Base-by-base conservation (phyloP, 2,797 vertebrate genomes). In the Sebastes matsubarae region DNA sequence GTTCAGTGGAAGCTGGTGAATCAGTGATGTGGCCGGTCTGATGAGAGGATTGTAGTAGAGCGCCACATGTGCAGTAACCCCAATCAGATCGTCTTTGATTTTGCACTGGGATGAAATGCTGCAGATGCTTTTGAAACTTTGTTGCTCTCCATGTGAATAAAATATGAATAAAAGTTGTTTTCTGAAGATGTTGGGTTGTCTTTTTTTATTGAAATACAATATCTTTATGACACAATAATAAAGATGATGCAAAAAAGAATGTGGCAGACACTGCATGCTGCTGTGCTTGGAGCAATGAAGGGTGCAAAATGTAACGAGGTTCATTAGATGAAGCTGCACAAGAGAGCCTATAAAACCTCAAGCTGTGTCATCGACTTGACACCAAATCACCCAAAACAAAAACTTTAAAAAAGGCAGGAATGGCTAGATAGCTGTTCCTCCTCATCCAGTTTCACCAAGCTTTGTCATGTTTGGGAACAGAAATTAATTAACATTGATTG, bases 101-200 rank as follows among this genome's bases (percentile, higher is more conserved):
- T 84, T 87, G 76, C 79, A 83, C 84, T 89, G 76, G 66, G 73
- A 85, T 68, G 25, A 83, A 79, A 80, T 70, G 72, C 77, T 87
- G 83, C 80, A 81, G 70, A 82, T 75, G 74, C 74, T 86, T 87
- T 80, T 75, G 24, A 76, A 74, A 78, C 74, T 79, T 34, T 84
- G 65, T 86, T 84, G 77, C 84, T 89, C 68, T 82, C 87, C 68
- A 86, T 87, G 75, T 88, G 32, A 83, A 89, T 61, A 81, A 84
- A 86, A 78, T 38, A 73, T 59, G 77, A 89, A 87, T 88, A 84
- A 92, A 88, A 88, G 16, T 34, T 68, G 59, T 82, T 89, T 90
- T 90, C 58, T 75, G 65, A 80, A 82, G 57, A 73, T 72, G 20
- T 74, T 69, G 18, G 6, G 5, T 42, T 79, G 52, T 52, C 2